phyloP scores from a whole-genome alignment of 1,140 invertebrate genomes.

The Apis florea region DNA sequence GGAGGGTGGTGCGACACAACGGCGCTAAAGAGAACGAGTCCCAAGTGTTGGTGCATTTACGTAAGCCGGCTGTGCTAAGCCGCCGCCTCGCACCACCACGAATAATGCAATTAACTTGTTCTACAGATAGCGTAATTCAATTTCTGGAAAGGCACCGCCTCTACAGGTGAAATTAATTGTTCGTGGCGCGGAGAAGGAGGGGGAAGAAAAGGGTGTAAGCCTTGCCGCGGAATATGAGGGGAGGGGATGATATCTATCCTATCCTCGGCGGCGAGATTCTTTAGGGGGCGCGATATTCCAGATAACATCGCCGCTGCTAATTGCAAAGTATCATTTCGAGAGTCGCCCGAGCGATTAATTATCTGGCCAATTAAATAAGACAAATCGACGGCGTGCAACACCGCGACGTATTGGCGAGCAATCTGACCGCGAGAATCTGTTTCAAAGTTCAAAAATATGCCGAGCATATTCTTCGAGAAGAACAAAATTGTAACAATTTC shows the following conservation, averaged over 20 bases:
- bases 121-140: conserved; percentile 69
- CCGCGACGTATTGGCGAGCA: too few species aligned
- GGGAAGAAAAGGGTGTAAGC: not conserved
- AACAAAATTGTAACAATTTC: too few species aligned
- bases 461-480: too few species aligned
- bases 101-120: conserved; percentile 70
- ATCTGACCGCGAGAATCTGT: too few species aligned
- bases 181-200: conserved; percentile 17
- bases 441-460: too few species aligned
- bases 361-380: conserved; percentile 66
- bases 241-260: not conserved
- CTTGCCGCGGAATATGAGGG: not conserved
- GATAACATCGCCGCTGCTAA: conserved; percentile 54
- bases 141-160: conserved; percentile 54
- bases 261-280: conserved; percentile 18
- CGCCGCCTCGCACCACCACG: conserved; percentile 29
- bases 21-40: conserved; percentile 57
- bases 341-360: conserved; percentile 63
- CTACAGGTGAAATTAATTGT: conserved; percentile 60
- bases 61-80: conserved; percentile 53
- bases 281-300: conserved; percentile 25
- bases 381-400: conserved; percentile 56
- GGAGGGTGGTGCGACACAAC: not conserved
- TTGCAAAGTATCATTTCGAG: conserved; percentile 43
- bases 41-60: conserved; percentile 63